phyloP scores from a whole-genome alignment of 2,113 vertebrate species.

The Andinoacara biseriatus region DNA sequence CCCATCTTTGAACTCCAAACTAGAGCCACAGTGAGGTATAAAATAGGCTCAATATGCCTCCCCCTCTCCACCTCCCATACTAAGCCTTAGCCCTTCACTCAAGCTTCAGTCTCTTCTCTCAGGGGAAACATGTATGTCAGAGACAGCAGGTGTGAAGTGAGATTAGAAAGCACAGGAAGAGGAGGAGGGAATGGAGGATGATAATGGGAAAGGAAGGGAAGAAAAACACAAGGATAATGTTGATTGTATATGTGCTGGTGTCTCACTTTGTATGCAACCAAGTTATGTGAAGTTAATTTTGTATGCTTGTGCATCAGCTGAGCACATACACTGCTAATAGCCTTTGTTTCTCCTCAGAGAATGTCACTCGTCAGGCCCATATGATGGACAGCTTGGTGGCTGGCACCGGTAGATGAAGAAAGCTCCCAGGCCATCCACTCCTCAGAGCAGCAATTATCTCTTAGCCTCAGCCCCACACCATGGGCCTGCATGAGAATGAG shows the following conservation, averaged over 20 bases:
- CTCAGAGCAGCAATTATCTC: constrained; percentile 78
- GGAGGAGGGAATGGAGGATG: constrained; percentile 42
- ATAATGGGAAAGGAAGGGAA: constrained; percentile 54
- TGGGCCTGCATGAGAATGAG: constrained; percentile 75
- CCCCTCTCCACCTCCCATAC: constrained; percentile 60
- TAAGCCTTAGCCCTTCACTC: constrained; percentile 65
- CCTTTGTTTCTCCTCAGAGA: constrained; percentile 71
- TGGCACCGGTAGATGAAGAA: constrained; percentile 67
- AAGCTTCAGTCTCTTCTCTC: constrained; percentile 60
- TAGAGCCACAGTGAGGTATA: constrained; percentile 62
- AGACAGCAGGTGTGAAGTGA: constrained; percentile 78
- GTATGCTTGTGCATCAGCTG: constrained; percentile 62
- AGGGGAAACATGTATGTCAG: constrained; percentile 67
- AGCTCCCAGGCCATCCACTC: constrained; percentile 71
- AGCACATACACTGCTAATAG: constrained; percentile 65
- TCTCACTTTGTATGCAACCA: constrained; percentile 54
- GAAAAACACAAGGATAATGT: constrained; percentile 53
- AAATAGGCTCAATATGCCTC: constrained; percentile 67
- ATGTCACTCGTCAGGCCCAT: constrained; percentile 53
- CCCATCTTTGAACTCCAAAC: constrained; percentile 56
- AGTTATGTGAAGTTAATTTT: constrained; percentile 62
- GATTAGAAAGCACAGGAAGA: constrained; percentile 73
- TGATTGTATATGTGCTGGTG: constrained; percentile 29
- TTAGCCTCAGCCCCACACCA: constrained; percentile 63
- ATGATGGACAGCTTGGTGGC: constrained; percentile 72